Base-by-base conservation (phyloP, 2,888 invertebrate species). In the Phengaris alcon region DNA sequence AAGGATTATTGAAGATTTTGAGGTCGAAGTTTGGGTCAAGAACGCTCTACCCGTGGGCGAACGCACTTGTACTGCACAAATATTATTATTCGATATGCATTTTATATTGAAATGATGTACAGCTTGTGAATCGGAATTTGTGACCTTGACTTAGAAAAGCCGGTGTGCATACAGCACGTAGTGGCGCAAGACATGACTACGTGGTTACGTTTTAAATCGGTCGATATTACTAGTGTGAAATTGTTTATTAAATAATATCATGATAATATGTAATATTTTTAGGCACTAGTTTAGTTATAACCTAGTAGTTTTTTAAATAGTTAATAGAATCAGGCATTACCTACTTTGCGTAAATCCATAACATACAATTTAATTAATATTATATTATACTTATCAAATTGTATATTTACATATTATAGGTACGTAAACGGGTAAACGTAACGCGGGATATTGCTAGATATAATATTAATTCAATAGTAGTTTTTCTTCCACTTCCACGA, bases 1-100 rank as follows among this genome's bases (percentile, higher is more conserved):
- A 64, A 12, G 10, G 55, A 12, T 35, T 64, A 12, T 64, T 64
- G 10, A 59, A 9, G 35, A 59, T 22, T 59, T 59, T 10, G 9
- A 59, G 59, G 10, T 64, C 22, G 12, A 1, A 3, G 8, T 57
- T 7, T 22, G 22, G 59, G 59, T 59, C 22, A 59, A 59, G 59
- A 12, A 6, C 44, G 12, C 10, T 35, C 12, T 6, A 35, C 10
- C 12, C 35, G 64, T 2, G 64, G 64, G 59, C n/a, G 22, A 22
- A 10, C 22, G 22, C 64, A 44, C 35, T 44, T 4, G 35, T 44
- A 64, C 64, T 44, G 44, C 64, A 64, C 35, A 35, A 72, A 52
- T 72, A 72, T 72, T 72, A 54, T 72, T 72, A 72, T 72, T 72
- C 72, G 72, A 13, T 72, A 72, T 72, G 72, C 72, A 72, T 72